Base-by-base conservation (phyloP, 2,888 invertebrate species). In the Hypsopygia costalis region DNA sequence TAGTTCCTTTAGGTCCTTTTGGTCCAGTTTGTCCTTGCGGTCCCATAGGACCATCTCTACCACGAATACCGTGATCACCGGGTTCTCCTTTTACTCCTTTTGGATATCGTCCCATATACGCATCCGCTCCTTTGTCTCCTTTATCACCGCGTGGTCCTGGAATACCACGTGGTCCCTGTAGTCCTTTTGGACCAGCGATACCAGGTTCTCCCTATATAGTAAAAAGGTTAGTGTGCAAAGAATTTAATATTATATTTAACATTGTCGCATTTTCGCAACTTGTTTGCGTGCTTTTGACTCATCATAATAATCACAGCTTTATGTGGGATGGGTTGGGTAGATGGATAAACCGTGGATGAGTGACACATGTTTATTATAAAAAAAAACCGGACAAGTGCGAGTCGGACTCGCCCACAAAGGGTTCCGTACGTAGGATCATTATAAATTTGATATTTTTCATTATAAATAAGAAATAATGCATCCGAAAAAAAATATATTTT, bases 51-150 rank as follows among this genome's bases (percentile, higher is more conserved):
- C 95, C 95, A 6, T 90, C 81, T 6, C 82, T 78, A 30, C 95
- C 95, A 55, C 88, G 89, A 35, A 91, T 91, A 31, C 97, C 97
- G 59, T 94, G 92, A 28, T 90, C 77, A 35, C 97, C 95, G 2
- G 93, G 93, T 73, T 96, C 96, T 68, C 97, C 97, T 65, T 97
- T 96, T 69, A 95, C 94, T 27, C 97, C 97, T 72, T 94, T 94
- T 0, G 91, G 88, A 53, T 91, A 91, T 11, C 91, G 87, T 43
- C 94, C 93, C 25, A 92, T 92, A 51, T 92, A 92, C 0, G 95
- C 96, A 0, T 95, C 90, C 69, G 95, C 94, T 62, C 97, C 97
- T 74, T 95, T 96, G 8, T 93, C 91, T 53, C 97, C 96, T 65
- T 91, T 93, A 0, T 80, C 74, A 51, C 95, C 95, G 37, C 86